These are phyloP conservation scores for Drosophila dunni DNA, from an alignment of 1,140 invertebrate genomes.

Conservation along the genomic window DNA sequence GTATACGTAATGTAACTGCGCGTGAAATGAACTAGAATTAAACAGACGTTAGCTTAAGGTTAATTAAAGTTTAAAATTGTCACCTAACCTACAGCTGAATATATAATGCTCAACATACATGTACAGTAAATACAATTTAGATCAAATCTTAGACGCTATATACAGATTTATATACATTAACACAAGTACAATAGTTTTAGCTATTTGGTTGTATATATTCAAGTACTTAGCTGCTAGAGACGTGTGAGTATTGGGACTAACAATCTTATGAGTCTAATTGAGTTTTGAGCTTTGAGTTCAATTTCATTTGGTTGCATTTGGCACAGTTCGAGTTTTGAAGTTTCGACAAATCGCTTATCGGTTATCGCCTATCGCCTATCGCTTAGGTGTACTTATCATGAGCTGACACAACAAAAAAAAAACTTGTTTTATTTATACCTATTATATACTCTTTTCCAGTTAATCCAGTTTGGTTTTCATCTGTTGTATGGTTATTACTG, in stretches of 20 bases:
- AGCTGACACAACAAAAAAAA: constrained; percentile 2
- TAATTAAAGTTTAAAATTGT: constrained; percentile 54
- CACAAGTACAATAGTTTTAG: constrained; percentile 21
- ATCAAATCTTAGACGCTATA: constrained; percentile 39
- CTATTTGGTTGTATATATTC: not conserved
- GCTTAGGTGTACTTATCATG: constrained; percentile 5
- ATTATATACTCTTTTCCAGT: not conserved
- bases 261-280: constrained; percentile 63
- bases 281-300: constrained; percentile 59
- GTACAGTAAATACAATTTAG: constrained; percentile 22
- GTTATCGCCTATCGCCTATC: constrained; percentile 9
- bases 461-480: not conserved
- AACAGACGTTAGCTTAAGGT: constrained; percentile 50
- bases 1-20: constrained; percentile 24
- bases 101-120: constrained; percentile 21
- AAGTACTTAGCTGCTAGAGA: not conserved
- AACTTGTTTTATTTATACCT: not conserved
- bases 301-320: constrained; percentile 59
- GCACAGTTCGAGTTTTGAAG: constrained; percentile 49
- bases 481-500: constrained; percentile 11
- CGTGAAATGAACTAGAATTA: constrained; percentile 33
- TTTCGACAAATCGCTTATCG: constrained; percentile 9
- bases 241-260: constrained; percentile 19
- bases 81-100: constrained; percentile 64
- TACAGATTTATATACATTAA: constrained; percentile 63